Base-by-base conservation (phyloP, 2,797 vertebrate genomes). In the Paguma larvata region DNA sequence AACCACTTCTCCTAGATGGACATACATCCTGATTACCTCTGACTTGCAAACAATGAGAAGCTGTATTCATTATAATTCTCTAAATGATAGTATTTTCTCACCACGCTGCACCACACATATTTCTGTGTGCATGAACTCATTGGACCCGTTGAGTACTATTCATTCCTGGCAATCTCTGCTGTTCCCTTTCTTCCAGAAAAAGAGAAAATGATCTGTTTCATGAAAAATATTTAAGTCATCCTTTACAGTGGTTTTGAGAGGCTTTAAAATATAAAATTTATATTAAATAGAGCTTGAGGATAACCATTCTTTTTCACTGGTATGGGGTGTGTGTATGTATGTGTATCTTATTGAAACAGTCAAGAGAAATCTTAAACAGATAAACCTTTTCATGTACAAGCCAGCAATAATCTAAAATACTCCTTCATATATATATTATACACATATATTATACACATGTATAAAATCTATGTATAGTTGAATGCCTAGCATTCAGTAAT, bases 311-410 rank as follows among this genome's bases (percentile, higher is more conserved):
- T 89, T 93, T 90, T 53, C 62, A 77, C 6, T 46, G 44, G 41
- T 46, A 46, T 27, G 51, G n/a, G 10, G 0, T 72, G 19, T 70
- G 11, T 88, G 8, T 32, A 21, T 77, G 62, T 34, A 41, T 79
- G 32, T 34, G 27, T 80, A 59, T 85, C 51, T 65, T 44, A 84
- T 3, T 19, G 19, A 92, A 73, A 91, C 72, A 41, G 30, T 67
- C 8, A 59, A 38, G n/a, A 85, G 79, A 85, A 85, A 85, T 95
- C 72, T 38, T 94, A 68, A 79, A 62, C 34, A 89, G 67, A 85
- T 85, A 80, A 80, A 51, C 21, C 3, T 73, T 23, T 91, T 75
- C 48, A 73, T 68, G 70, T 91, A 27, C 12, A 90, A 92, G 21
- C n/a, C 86, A 72, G 13, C 44, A 80, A 80, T 85, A 80, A 59